phyloP scores from a whole-genome alignment of 2,888 invertebrate species.

The Tiliacea aurago region DNA sequence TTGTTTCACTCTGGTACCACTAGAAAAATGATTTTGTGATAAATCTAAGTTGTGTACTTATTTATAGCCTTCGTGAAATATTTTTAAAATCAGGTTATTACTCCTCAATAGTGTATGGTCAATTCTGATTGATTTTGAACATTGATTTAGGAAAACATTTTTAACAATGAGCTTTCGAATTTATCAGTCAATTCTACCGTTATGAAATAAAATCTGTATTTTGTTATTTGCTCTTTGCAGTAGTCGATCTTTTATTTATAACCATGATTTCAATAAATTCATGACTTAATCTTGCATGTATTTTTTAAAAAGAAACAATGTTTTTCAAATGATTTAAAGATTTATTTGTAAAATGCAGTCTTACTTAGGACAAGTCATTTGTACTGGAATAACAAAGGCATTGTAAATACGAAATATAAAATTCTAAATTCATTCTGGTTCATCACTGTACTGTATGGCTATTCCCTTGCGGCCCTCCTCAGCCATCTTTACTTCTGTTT shows the following conservation, averaged over 20 bases:
- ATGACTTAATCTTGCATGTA: neutral
- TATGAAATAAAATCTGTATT: conserved; percentile 15
- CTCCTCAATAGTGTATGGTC: neutral
- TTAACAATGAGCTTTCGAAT: neutral
- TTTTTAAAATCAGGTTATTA: no score
- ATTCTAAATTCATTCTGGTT: conserved; percentile 80
- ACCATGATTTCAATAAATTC: conserved; percentile 2
- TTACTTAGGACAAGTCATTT: conserved; percentile 65
- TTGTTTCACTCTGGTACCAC: conserved; percentile 13
- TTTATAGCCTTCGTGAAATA: neutral
- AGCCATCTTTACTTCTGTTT: conserved; percentile 92
- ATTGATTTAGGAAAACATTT: neutral
- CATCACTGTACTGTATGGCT: conserved; percentile 93
- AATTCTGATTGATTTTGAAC: neutral
- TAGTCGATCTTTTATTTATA: conserved; percentile 25
- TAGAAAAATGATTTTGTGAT: neutral
- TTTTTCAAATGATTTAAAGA: conserved; percentile 45
- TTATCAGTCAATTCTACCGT: neutral
- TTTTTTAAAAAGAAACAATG: conserved; percentile 32
- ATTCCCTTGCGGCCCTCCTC: conserved; percentile 94
- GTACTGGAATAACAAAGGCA: conserved; percentile 53
- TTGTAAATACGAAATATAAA: conserved; percentile 71
- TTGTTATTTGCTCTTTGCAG: conserved; percentile 8
- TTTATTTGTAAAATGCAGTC: conserved; percentile 65
- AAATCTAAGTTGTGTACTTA: conserved; percentile 8